phyloP scores from a whole-genome alignment of 2,797 vertebrate species.

The Myripristis jacobus region DNA sequence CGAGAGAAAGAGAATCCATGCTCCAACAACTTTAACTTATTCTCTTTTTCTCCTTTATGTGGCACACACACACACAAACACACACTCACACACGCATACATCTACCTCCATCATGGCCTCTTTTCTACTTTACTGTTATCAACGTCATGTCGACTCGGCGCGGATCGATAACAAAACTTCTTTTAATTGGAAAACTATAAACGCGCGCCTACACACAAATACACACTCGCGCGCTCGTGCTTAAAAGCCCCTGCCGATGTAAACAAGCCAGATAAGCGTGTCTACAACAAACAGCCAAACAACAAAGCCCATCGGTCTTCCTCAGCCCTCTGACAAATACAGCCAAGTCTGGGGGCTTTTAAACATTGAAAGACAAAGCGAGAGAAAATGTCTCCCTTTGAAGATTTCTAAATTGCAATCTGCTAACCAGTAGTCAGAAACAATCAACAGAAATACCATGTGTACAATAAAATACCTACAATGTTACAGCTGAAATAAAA shows the following conservation, averaged over 20 bases:
- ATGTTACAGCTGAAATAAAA: background rate
- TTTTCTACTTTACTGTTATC: slow-evolving; percentile 25
- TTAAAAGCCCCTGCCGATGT: slow-evolving; percentile 19
- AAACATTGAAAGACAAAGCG: slow-evolving; percentile 5
- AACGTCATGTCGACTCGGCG: slow-evolving; percentile 25
- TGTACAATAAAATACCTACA: too few relatives aligned
- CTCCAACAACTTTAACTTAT: slow-evolving; percentile 19
- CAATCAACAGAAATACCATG: too few relatives aligned
- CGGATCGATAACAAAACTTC: slow-evolving; percentile 35
- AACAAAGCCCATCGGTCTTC: slow-evolving; percentile 18
- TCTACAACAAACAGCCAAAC: slow-evolving; percentile 10
- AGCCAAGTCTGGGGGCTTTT: background rate
- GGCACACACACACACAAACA: slow-evolving; percentile 7
- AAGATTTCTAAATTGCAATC: background rate
- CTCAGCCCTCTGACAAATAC: slow-evolving; percentile 9
- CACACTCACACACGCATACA: background rate
- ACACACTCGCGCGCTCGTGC: background rate
- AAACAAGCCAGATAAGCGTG: slow-evolving; percentile 32
- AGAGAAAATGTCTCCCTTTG: background rate
- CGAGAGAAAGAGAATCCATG: slow-evolving; percentile 28
- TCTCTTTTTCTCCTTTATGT: background rate
- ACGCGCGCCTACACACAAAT: slow-evolving; percentile 19
- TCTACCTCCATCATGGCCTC: background rate
- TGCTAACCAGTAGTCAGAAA: too few relatives aligned
- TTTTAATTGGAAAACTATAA: slow-evolving; percentile 46